Base-by-base conservation (phyloP, 2,888 invertebrate genomes). In the Xestoiulus laeticollis region DNA sequence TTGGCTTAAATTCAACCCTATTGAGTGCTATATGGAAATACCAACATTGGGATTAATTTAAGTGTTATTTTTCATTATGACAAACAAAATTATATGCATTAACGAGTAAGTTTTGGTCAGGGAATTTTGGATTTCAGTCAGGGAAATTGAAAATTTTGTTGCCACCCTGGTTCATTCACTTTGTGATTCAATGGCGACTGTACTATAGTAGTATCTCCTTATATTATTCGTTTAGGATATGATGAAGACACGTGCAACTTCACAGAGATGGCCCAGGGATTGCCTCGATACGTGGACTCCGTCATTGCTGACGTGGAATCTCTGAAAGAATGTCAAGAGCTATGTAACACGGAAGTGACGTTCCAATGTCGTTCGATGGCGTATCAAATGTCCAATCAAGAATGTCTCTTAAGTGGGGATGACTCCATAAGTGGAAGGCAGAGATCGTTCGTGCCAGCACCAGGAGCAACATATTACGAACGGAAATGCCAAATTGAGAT, bases 221-320 rank as follows among this genome's bases (percentile, higher is more conserved):
- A 19, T 32, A 16, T 8, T 30, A 14, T 78, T 30, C 16, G 30
- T 30, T 78, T 30, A 48, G 86, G 32, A 33, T 33, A 59, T 82
- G 91, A 91, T 87, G 89, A 90, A 26, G 78, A 78, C 14, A 89
- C 90, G 84, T 91, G 91, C 89, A 89, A 90, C 30, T 91, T 91
- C 89, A 90, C 91, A 88, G 90, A 90, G 32, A 90, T 91, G n/a
- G 89, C 90, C 1, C 91, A 91, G 87, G 91, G 91, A 1, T n/a
- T 88, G 16, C 88, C 88, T 32, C 53, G 86, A 5, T 88, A 86
- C 48, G 85, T 85, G 1, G 88, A 88, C 38, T 22, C 68, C 22
- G 38, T 86, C 19, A 68, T 78, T 22, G 44, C 78, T 14, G 86
- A 88, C n/a, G 78, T 86, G 78, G 43, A 38, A 33, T 44, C 85